Evolutionary conservation across 2,888 invertebrate genomes (phyloP).

Genomic region (Nipponacmea schrenckii): DNA sequence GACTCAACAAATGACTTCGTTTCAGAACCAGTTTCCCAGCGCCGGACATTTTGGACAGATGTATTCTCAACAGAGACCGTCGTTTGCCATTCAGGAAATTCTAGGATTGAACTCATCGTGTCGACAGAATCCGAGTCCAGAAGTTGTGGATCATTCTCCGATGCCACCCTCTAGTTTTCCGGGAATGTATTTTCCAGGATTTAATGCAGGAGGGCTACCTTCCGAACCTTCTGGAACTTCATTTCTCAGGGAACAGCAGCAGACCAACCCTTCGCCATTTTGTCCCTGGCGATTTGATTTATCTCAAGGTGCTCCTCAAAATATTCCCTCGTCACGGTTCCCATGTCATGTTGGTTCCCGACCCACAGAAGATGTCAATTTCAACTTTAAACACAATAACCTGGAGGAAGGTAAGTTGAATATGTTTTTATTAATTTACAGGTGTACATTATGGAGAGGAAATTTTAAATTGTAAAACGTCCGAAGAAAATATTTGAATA

Average conservation of each 20-base stretch:
- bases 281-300: conserved; percentile 55
- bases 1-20: conserved; percentile 37
- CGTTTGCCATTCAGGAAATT: conserved; percentile 89
- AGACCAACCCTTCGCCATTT: conserved; percentile 33
- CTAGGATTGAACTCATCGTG: conserved; percentile 73
- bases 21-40: conserved; percentile 40
- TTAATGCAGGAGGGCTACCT: conserved; percentile 19
- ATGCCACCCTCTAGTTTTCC: conserved; percentile 33
- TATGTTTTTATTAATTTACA: too few species aligned
- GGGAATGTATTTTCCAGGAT: conserved; percentile 39
- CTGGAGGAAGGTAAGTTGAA: conserved; percentile 43
- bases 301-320: conserved; percentile 22
- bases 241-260: conserved; percentile 34
- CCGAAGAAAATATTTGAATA: not conserved
- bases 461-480: not conserved
- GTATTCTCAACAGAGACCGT: conserved; percentile 78
- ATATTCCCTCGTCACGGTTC: conserved; percentile 25
- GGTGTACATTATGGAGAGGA: too few species aligned
- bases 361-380: conserved; percentile 32
- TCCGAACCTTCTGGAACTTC: conserved; percentile 30
- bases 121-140: conserved; percentile 48
- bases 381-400: conserved; percentile 35
- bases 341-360: conserved; percentile 19
- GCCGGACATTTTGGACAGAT: conserved; percentile 47
- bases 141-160: conserved; percentile 40